These are phyloP conservation scores for Copidosoma aretas DNA, from an alignment of 2,888 invertebrate genomes.

Conservation along the genomic window DNA sequence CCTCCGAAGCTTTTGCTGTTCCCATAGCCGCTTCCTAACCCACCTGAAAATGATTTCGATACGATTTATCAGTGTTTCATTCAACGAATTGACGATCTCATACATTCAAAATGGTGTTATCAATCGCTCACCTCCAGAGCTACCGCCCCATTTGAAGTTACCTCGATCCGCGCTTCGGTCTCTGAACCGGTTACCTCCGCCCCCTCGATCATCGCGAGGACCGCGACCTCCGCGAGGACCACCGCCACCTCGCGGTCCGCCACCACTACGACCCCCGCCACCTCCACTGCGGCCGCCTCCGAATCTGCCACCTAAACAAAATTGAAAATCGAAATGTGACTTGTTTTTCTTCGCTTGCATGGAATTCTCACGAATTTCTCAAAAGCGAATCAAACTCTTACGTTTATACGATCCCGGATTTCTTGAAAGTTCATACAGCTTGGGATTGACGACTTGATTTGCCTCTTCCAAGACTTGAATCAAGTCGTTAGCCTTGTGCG, in stretches of 20 bases:
- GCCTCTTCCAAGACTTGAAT: constrained; percentile 92
- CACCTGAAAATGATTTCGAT: constrained; percentile 39
- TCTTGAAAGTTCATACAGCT: constrained; percentile 76
- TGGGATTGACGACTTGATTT: constrained; percentile 92
- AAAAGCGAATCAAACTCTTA: constrained; percentile 36
- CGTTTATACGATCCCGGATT: constrained; percentile 58
- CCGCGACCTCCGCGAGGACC: constrained; percentile 52
- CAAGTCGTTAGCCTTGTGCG: constrained; percentile 89
- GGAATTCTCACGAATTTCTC: not conserved
- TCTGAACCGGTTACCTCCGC: constrained; percentile 53
- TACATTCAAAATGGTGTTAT: not conserved
- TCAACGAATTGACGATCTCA: not conserved
- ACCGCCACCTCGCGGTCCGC: constrained; percentile 49
- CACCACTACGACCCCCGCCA: constrained; percentile 46
- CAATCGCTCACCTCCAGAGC: constrained; percentile 20
- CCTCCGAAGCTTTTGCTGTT: constrained; percentile 48
- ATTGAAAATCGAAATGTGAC: not conserved
- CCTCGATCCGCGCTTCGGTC: constrained; percentile 52
- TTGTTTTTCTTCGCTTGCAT: not conserved
- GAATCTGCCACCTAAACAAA: constrained; percentile 53
- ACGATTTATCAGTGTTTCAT: no score
- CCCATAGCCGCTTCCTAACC: constrained; percentile 47
- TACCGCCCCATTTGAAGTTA: constrained; percentile 54
- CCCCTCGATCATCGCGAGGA: constrained; percentile 54
- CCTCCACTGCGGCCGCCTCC: constrained; percentile 54